A percentile compares a stretch with the other conserved stretches of the same genome.
Evolutionary conservation across 2,113 vertebrate genomes (phyloP).

Genomic region (Cathartes aura): DNA sequence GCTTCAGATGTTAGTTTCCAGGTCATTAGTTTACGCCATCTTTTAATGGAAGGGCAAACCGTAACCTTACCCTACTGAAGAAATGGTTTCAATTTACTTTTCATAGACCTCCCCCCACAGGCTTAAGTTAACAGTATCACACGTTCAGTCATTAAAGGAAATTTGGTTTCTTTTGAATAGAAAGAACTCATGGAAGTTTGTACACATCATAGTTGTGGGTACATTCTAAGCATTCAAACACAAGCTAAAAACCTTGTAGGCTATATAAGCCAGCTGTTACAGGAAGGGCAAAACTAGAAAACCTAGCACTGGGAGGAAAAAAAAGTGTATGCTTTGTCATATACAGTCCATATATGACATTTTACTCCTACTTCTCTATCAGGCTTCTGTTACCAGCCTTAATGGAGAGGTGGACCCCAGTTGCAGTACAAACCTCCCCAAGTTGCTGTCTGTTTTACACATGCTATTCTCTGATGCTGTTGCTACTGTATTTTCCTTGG

Average conservation of each 20-base stretch:
- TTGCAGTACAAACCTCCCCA: not conserved
- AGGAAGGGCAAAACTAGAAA: not conserved
- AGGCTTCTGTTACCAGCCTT: not conserved
- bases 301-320: rapidly evolving
- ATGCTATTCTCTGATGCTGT: not conserved
- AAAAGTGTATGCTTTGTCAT: not conserved
- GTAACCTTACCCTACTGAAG: not conserved
- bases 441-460: not conserved
- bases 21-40: not conserved
- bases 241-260: not conserved
- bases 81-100: not conserved
- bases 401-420: not conserved
- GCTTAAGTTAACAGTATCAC: not conserved
- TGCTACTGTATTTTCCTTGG: not conserved
- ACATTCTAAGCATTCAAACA: not conserved
- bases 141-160: not conserved
- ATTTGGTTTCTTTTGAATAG: not conserved
- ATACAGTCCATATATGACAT: not conserved
- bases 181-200: not conserved
- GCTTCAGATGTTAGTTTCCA: not conserved
- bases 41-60: not conserved
- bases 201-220: not conserved
- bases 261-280: not conserved
- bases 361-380: not conserved
- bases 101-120: not conserved